Base-by-base conservation (phyloP, 1,140 invertebrate genomes). In the Arctopsyche grandis region DNA sequence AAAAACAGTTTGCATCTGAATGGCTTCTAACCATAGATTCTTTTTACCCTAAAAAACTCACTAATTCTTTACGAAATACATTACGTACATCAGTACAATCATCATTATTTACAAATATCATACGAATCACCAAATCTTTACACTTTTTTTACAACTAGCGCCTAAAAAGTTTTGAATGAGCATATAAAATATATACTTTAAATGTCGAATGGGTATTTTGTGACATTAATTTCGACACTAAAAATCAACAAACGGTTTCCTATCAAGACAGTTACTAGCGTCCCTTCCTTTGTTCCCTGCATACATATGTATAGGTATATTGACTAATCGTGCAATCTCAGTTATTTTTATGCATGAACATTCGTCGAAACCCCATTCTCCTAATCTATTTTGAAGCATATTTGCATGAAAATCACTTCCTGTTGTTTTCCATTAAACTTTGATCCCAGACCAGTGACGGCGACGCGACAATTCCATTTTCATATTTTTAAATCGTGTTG, bases 371-470 rank as follows among this genome's bases (percentile, higher is more conserved):
- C 78, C 80, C 78, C 78, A 70, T 79, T 43, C 43, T 24, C 26
- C 75, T 79, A 80, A 82, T 82, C 81, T 82, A 82, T 82, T 82
- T 82, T 48, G 63, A 82, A 82, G 76, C 78, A 82, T 82, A 82
- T 82, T 82, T 82, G 81, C 81, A 82, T 82, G 78, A 82, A 82
- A 82, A 82, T 82, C 81, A 82, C 81, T 82, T 82, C 81, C 81
- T 82, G 81, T 82, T 82, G 81, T 80, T 82, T 82, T 78, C 78
- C 79, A 82, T 82, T 82, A 82, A 82, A 78, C 81, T 82, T 82
- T 82, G 81, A 82, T 75, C 81, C 73, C 58, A 14, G 12, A 63
- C 5, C 80, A 81, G 63, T 79, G 69, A 16, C 29, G 29, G 29
- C 29, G 29, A 4, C 1, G 7, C 29, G 29, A 38, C 29, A 38